Conservation (phyloP, 2,888 invertebrate genomes). For the Lasioglossum pauxillum region DNA sequence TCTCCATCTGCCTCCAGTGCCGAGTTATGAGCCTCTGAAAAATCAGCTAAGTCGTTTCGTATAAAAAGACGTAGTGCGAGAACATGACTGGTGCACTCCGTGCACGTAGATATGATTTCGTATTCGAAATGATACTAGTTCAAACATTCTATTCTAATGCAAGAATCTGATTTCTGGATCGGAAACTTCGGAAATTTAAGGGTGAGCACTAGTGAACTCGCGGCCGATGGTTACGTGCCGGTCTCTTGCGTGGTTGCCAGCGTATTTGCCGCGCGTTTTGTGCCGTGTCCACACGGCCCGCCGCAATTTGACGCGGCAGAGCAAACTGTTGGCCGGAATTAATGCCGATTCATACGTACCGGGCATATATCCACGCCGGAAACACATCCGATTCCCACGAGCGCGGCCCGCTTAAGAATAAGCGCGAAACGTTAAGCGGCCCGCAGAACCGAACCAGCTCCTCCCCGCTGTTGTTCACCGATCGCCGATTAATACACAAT, state of each 20-base stretch:
- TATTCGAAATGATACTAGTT: too few relatives aligned
- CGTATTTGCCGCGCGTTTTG: constrained; percentile 43
- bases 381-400: constrained; percentile 32
- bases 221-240: background rate
- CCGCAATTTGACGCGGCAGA: constrained; percentile 22
- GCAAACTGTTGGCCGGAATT: constrained; percentile 56
- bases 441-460: background rate
- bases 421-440: constrained; percentile 32
- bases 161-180: background rate
- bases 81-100: too few relatives aligned
- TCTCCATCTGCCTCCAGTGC: too few relatives aligned
- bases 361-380: background rate
- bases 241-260: background rate
- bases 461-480: background rate
- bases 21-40: too few relatives aligned
- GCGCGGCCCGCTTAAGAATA: constrained; percentile 37
- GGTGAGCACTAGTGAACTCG: background rate
- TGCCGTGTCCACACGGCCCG: constrained; percentile 20
- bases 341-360: constrained; percentile 53
- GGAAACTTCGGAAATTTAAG: background rate
- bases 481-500: constrained; percentile 33
- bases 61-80: too few relatives aligned
- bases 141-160: background rate
- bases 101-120: too few relatives aligned
- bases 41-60: too few relatives aligned